Percentiles rank a stretch among this genome's conserved stretches.
Conservation (phyloP, 1,140 invertebrate species). For the Schlechtendalia chinensis region DNA sequence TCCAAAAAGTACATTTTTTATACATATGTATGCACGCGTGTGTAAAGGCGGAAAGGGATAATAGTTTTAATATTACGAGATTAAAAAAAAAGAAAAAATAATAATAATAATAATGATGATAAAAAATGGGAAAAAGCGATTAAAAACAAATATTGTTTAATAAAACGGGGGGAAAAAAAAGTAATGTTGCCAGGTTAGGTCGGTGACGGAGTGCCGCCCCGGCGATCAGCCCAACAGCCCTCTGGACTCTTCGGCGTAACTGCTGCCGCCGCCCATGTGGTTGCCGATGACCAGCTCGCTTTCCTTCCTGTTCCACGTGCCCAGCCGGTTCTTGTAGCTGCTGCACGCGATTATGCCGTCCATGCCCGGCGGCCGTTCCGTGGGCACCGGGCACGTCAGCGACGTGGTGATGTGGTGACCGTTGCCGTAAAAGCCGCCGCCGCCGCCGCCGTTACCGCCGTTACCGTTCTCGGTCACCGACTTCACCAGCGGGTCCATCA, state of each 20-base stretch:
- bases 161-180: too few relatives aligned
- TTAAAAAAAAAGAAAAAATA: too few relatives aligned
- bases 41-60: too few relatives aligned
- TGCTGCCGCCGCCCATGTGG: background rate
- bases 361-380: constrained; percentile 64
- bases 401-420: constrained; percentile 52
- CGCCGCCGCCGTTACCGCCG: constrained; percentile 1
- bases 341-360: constrained; percentile 72
- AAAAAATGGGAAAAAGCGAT: too few relatives aligned
- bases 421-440: constrained; percentile 49
- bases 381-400: constrained; percentile 39
- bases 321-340: constrained; percentile 71
- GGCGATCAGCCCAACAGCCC: constrained; percentile 38
- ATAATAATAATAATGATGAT: too few relatives aligned
- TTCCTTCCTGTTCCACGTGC: constrained; percentile 61
- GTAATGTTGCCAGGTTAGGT: too few relatives aligned
- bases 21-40: too few relatives aligned
- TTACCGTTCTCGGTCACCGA: constrained; percentile 24
- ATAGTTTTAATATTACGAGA: too few relatives aligned
- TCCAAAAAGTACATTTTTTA: too few relatives aligned
- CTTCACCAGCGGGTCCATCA: constrained; percentile 53
- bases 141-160: too few relatives aligned
- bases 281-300: constrained; percentile 44
- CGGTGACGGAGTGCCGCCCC: too few relatives aligned
- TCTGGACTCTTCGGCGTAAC: constrained; percentile 33